These are phyloP conservation scores for Norana najaformis DNA, from an alignment of 2,888 invertebrate species.

Conservation along the genomic window DNA sequence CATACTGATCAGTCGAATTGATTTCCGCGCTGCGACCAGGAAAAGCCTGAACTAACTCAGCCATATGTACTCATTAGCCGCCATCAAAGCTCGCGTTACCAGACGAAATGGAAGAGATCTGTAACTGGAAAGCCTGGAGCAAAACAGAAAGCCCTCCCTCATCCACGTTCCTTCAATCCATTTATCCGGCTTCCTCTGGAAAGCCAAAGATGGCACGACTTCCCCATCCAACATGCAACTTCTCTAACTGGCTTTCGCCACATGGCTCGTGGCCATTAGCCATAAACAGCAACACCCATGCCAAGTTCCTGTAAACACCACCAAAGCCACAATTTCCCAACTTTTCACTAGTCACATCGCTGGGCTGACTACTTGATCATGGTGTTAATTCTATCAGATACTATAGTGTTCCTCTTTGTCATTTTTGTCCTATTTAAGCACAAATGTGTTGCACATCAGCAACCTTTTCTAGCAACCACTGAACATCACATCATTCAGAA, in stretches of 20 bases:
- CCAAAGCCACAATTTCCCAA: neutral
- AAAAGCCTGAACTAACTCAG: neutral
- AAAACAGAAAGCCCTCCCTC: neutral
- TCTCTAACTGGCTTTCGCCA: neutral
- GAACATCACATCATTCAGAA: neutral
- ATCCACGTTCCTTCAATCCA: neutral
- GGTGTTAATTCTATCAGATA: neutral
- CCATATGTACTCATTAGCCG: conserved; percentile 13
- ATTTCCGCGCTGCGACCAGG: neutral
- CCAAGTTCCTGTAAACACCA: neutral
- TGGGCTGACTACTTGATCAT: neutral
- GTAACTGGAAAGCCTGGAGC: conserved; percentile 13
- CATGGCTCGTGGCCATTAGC: neutral
- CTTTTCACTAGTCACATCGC: neutral
- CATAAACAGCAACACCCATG: conserved; percentile 3
- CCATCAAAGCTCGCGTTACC: conserved; percentile 1
- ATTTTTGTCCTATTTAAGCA: neutral
- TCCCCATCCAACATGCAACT: neutral
- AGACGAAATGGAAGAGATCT: neutral
- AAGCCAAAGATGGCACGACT: neutral
- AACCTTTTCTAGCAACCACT: neutral
- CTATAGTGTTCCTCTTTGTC: neutral
- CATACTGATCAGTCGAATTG: neutral
- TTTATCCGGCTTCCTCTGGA: neutral
- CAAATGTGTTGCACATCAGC: neutral